Base-by-base conservation (phyloP, 2,888 invertebrate species). In the Stratiomys singularior region DNA sequence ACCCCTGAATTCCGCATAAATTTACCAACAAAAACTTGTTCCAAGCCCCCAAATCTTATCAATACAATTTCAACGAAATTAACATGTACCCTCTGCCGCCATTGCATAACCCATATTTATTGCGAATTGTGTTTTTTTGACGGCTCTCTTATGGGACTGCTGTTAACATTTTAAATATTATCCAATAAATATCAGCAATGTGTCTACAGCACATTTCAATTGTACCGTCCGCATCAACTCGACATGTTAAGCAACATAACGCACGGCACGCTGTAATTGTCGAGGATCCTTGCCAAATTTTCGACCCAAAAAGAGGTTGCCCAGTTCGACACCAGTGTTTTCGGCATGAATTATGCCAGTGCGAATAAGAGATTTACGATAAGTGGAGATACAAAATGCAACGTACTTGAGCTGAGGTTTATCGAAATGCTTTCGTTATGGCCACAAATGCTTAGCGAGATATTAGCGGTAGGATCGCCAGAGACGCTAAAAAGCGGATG, bases 281-380 rank as follows among this genome's bases (percentile, higher is more conserved):
- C 28, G 37, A 28, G 18, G 37, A 37, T 56, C 56, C 71, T 72
- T 72, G 56, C 71, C 71, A 72, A 72, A 72, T 56, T 69, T 28
- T 28, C 18, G 56, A 52, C 56, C 52, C 28, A 52, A 66, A 66
- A 52, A 56, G 71, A 72, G 56, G 56, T 52, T 52, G 56, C 30
- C 66, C 37, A 66, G 66, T 66, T 1, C 15, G 52, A 15, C 4
- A 13, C 9, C 18, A 1, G 21, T 2, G 18, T 27, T 63, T 63
- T 66, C 21, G 64, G 66, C 66, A 30, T 15, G 15, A 66, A 37
- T 37, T 66, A 37, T 37, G 27, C 18, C 37, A 37, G 21, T n/a
- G 1, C n/a, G 18, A 25, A 37, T 37, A 30, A 15, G 28, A 37
- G 11, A 37, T 66, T 27, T 25, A 15, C 63, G 28, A 21, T 37